Percentiles rank a stretch among this genome's conserved stretches.
phyloP scores from a whole-genome alignment of 1,140 invertebrate species.

The Protaetia brevitarsis region DNA sequence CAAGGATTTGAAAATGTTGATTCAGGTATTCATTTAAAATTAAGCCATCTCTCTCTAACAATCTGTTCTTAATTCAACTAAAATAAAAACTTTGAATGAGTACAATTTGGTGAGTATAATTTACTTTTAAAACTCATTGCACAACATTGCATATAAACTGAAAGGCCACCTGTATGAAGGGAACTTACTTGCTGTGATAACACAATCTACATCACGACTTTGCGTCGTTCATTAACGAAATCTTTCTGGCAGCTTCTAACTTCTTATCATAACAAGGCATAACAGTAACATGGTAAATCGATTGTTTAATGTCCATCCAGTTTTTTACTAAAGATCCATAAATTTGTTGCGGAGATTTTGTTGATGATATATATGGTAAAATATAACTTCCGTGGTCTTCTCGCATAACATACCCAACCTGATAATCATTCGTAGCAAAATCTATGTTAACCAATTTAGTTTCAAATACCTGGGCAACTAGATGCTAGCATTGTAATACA shows the following conservation, averaged over 20 bases:
- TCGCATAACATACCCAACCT: constrained; percentile 99
- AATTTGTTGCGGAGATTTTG: constrained; percentile 94
- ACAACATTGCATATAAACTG: not conserved
- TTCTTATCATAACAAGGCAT: constrained; percentile 99
- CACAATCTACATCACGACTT: constrained; percentile 93
- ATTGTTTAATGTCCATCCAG: constrained; percentile 57
- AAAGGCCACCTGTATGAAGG: not conserved
- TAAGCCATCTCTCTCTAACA: constrained; percentile 57
- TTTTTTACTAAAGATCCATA: constrained; percentile 92
- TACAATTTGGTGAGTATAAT: constrained; percentile 19
- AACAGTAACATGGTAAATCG: constrained; percentile 90
- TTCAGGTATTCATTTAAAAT: constrained; percentile 51
- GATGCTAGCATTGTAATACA: constrained; percentile 83
- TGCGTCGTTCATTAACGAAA: constrained; percentile 71
- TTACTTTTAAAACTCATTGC: not conserved
- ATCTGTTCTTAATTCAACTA: constrained; percentile 77
- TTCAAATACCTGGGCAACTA: constrained; percentile 75
- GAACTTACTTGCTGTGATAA: constrained; percentile 85
- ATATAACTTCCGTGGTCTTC: constrained; percentile 95
- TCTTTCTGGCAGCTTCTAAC: constrained; percentile 92
- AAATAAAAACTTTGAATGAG: constrained; percentile 36
- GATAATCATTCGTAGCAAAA: constrained; percentile 31
- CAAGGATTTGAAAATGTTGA: constrained; percentile 60
- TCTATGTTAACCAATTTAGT: not conserved
- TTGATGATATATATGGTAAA: constrained; percentile 84